Evolutionary conservation across 2,797 vertebrate species (phyloP), one percentile per base, ranked within the genome.

Genomic region (Sternotherus odoratus): DNA sequence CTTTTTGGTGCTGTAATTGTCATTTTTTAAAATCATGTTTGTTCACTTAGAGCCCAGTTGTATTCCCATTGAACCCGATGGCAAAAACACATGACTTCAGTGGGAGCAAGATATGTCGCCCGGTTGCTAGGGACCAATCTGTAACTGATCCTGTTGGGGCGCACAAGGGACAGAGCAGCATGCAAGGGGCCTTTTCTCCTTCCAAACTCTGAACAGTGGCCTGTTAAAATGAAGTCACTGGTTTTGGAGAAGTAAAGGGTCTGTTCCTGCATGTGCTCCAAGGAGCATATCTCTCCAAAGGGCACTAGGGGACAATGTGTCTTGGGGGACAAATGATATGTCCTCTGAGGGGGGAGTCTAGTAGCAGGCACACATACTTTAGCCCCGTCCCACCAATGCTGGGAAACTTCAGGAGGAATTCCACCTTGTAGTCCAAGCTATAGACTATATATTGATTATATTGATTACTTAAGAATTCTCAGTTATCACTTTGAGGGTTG

Each of bases 291-390:
- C 26, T 83, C 78, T 91, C 50, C 16, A 78, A 75, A 92, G 33
- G 12, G 4, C 0, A 0, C 24, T 26, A 28, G 26, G 13, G 79
- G 46, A 12, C 49, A 28, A 13, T 0, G 12, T 75, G 60, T 33
- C 46, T 2, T 23, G 26, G 8, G 23, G 15, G 74, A 66, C n/a
- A 78, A 66, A 79, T 0, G 1, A 4, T 16, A 86, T 8, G 8
- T 2, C 0, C 1, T 21, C 81, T 36, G 2, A 4, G 53, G 17
- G 78, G 83, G 56, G 51, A n/a, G 30, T 43, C 39, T 84, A 48
- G 33, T 15, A 54, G 39, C 33, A 85, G 75, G 15, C 33, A 66
- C 0, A 3, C 17, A 36, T 17, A 36, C n/a, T 36, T 30, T 12
- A 11, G 8, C 54, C 10, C 8, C 23, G 16, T 6, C 49, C 49